Percentiles rank a stretch among this genome's conserved stretches.
These are phyloP conservation scores for Leptosomus discolor DNA, from an alignment of 2,113 vertebrate genomes.

Conservation along the genomic window DNA sequence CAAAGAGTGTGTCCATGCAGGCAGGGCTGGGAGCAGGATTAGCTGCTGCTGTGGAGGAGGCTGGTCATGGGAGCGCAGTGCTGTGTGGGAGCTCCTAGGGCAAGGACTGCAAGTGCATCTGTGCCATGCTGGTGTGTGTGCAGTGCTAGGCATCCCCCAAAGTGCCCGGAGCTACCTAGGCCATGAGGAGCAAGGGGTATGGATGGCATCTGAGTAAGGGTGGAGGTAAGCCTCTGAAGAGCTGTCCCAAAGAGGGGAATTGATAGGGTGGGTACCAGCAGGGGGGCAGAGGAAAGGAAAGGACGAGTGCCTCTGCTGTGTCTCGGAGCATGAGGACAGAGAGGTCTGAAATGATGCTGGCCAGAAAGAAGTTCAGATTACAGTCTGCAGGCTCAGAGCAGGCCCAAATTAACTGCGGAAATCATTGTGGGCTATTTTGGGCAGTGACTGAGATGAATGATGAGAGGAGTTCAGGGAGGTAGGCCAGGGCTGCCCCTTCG, in stretches of 20 bases:
- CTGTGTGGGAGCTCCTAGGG: neutral
- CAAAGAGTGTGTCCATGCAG: rapidly evolving
- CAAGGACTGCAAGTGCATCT: neutral
- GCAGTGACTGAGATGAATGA: neutral
- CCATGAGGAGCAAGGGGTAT: rapidly evolving
- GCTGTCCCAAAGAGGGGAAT: neutral
- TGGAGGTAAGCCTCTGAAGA: neutral
- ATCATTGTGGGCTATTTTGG: constrained; percentile 29
- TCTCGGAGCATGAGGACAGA: neutral
- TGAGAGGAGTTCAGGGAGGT: neutral
- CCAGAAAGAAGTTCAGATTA: neutral
- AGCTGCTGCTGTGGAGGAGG: neutral
- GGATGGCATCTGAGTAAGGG: neutral
- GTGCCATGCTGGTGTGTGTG: rapidly evolving
- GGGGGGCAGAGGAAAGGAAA: neutral
- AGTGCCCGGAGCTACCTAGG: neutral
- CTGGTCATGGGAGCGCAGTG: neutral
- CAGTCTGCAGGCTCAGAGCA: neutral
- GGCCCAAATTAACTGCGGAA: neutral
- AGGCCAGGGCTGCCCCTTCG: neutral
- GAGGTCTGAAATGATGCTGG: neutral
- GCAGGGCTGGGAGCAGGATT: neutral
- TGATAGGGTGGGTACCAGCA: neutral
- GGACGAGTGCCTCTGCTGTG: neutral
- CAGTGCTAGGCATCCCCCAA: neutral